Evolutionary conservation across 35 echinoderm and acorn worm species (phyloP).

Genomic region (Chiridota heheva): DNA sequence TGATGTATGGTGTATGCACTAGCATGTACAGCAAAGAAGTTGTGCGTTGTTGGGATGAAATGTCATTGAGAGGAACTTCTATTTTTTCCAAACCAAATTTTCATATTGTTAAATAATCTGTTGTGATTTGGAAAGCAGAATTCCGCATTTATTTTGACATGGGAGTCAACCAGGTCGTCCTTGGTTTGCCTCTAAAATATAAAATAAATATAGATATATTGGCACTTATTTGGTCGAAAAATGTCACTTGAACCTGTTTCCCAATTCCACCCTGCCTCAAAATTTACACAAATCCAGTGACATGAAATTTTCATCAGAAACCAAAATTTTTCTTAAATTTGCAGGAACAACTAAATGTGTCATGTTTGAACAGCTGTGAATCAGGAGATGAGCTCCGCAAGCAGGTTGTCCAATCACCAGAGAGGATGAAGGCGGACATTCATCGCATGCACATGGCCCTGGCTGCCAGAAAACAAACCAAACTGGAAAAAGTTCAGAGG

Average conservation of each 20-base stretch:
- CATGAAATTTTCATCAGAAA: not conserved
- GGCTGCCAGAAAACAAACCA: slow-evolving; percentile 52
- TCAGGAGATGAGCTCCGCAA: slow-evolving; percentile 57
- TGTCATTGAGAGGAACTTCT: too few species aligned
- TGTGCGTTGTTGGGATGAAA: too few species aligned
- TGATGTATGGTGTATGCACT: too few species aligned
- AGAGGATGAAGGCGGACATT: slow-evolving; percentile 93
- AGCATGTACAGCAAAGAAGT: too few species aligned
- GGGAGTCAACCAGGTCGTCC: too few species aligned
- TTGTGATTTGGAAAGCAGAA: too few species aligned
- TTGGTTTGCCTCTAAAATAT: too few species aligned
- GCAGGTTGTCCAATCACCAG: slow-evolving; percentile 95
- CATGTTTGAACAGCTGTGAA: slow-evolving; percentile 53
- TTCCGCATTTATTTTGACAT: too few species aligned
- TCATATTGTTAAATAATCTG: too few species aligned
- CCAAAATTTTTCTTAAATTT: slow-evolving; percentile 14
- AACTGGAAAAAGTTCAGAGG: slow-evolving; percentile 70
- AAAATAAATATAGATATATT: too few species aligned
- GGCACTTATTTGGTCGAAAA: not conserved
- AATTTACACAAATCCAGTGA: not conserved
- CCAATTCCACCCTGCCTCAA: not conserved
- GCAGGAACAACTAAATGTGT: slow-evolving; percentile 84
- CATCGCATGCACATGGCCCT: slow-evolving; percentile 80
- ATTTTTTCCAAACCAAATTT: too few species aligned
- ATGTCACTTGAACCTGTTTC: not conserved